phyloP scores from a whole-genome alignment of 2,113 vertebrate genomes.

The Ciconia stormi region DNA sequence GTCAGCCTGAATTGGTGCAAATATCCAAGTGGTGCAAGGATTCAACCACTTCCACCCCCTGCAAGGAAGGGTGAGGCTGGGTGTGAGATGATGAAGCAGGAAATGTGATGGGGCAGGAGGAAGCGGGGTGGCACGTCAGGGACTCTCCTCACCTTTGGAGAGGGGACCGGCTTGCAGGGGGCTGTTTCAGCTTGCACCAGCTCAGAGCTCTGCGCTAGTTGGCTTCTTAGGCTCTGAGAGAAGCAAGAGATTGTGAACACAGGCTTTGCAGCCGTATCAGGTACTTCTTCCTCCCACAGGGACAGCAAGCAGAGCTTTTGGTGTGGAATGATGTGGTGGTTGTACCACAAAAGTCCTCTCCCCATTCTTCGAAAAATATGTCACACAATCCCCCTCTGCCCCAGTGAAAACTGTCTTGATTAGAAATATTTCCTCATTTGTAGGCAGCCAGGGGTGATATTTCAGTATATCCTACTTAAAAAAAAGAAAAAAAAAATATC shows the following conservation, averaged over 20 bases:
- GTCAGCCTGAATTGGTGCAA: neutral
- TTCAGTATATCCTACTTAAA: neutral
- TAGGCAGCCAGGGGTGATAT: neutral
- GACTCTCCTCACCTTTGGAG: neutral
- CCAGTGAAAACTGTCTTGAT: neutral
- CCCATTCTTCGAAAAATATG: neutral
- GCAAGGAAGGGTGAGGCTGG: neutral
- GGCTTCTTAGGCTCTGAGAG: neutral
- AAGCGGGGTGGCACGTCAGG: neutral
- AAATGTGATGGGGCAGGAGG: neutral
- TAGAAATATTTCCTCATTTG: neutral
- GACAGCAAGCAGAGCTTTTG: neutral
- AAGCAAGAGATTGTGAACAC: neutral
- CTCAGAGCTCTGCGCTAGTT: neutral
- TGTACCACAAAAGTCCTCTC: neutral
- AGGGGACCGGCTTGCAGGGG: neutral
- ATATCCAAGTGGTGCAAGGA: neutral
- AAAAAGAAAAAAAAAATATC: neutral
- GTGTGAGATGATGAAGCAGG: neutral
- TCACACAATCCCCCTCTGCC: neutral
- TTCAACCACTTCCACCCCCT: neutral
- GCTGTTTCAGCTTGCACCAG: neutral
- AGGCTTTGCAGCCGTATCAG: neutral
- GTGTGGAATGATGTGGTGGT: neutral
- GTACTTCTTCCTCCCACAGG: neutral